Conservation (phyloP, 2,797 vertebrate species). For the Takifugu ocellatus region DNA sequence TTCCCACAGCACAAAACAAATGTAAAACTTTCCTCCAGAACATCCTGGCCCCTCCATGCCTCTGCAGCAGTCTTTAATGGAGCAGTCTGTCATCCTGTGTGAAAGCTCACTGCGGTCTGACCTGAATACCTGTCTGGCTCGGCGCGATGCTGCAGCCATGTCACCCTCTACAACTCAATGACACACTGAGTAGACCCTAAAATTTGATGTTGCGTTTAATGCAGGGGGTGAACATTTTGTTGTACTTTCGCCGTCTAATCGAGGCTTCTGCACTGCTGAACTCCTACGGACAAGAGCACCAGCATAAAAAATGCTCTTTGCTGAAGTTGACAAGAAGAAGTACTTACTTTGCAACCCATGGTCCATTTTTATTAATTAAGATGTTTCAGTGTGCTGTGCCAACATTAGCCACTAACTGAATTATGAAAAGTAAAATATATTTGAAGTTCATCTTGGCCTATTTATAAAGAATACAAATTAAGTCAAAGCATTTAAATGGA, state of each 20-base stretch:
- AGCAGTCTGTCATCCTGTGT: constrained; percentile 44
- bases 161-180: constrained; percentile 49
- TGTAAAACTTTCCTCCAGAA: constrained; percentile 9
- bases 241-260: neutral
- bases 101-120: constrained; percentile 56
- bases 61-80: constrained; percentile 45
- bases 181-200: constrained; percentile 34
- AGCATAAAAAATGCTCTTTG: too few relatives aligned
- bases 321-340: neutral
- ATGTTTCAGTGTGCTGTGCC: constrained; percentile 3
- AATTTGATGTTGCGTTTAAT: constrained; percentile 28
- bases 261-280: neutral
- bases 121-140: constrained; percentile 56
- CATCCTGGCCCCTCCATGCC: constrained; percentile 19
- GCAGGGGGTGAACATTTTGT: constrained; percentile 3
- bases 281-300: neutral
- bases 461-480: too few relatives aligned
- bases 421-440: neutral
- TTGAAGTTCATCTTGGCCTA: neutral
- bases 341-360: neutral
- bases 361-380: too few relatives aligned
- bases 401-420: neutral
- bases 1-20: neutral
- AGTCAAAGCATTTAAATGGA: too few relatives aligned
- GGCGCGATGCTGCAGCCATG: constrained; percentile 42